These are phyloP conservation scores for Allobates femoralis DNA, from an alignment of 2,797 vertebrate species.

Conservation along the genomic window DNA sequence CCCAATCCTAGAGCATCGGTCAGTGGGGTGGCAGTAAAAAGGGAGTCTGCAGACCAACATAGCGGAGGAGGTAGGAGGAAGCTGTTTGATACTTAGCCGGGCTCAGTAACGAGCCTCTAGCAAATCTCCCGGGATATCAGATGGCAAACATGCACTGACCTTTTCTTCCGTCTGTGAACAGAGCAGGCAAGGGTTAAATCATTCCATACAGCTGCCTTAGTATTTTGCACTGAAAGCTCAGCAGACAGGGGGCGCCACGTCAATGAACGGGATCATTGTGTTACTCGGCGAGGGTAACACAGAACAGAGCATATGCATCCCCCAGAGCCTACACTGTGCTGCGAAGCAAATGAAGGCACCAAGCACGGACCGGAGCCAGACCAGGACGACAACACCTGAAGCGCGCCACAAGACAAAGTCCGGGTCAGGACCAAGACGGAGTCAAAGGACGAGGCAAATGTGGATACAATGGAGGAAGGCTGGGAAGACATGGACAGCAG, in stretches of 20 bases:
- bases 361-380: conserved; percentile 7
- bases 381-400: background rate
- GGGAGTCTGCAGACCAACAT: conserved; percentile 14
- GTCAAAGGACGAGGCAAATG: background rate
- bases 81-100: conserved; percentile 74
- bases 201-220: conserved; percentile 15
- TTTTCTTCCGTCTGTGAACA: conserved; percentile 77
- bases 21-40: background rate
- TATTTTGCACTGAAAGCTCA: conserved; percentile 7
- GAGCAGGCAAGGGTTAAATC: conserved; percentile 66
- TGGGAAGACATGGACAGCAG: background rate
- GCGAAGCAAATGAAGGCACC: conserved; percentile 8
- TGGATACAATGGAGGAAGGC: background rate
- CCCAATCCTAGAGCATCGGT: no score
- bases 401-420: background rate
- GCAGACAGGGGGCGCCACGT: background rate
- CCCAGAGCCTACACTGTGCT: background rate
- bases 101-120: conserved; percentile 55
- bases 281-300: background rate
- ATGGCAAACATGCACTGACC: conserved; percentile 72
- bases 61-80: conserved; percentile 16
- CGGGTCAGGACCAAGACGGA: background rate
- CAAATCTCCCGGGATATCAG: conserved; percentile 41
- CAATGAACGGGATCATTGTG: background rate
- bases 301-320: background rate